Base-by-base conservation (phyloP, 2,888 invertebrate genomes). In the Mesorhabditis spiculigera region DNA sequence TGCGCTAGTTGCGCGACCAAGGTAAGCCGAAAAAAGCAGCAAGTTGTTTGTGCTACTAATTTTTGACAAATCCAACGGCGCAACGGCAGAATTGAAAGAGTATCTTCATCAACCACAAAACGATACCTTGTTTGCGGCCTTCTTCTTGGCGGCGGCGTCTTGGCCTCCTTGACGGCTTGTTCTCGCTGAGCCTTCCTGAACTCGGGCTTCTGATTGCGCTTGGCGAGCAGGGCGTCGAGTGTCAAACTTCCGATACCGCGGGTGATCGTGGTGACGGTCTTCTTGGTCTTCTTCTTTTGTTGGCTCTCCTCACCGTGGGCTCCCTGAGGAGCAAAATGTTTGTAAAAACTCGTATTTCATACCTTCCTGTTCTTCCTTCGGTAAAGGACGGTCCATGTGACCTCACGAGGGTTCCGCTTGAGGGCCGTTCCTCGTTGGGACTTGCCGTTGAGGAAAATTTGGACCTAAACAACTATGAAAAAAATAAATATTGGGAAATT, bases 311-410 rank as follows among this genome's bases (percentile, higher is more conserved):
- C 98, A 86, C 95, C 94, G 86, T 93, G 93, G 63, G 78, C 73
- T 70, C 85, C n/a, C 86, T 85, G 83, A 68, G 62, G 80, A 73
- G 45, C 10, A 43, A n/a, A 43, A 10, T 65, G 13, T 50, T 16
- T 68, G 8, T 45, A 16, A 13, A 13, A n/a, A 61, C 4, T 41
- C 4, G n/a, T n/a, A 6, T 61, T 43, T 41, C 66, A 28, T 74
- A 97, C 97, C 88, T 99, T 99, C 90, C 96, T 97, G 89, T 98
- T 95, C 89, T 98, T 98, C 83, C 98, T 93, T 87, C 98, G 91
- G 91, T 99, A 99, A 70, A 98, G 90, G 62, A 99, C 97, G 67
- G 98, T 99, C 98, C 98, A 99, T 87, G 94, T 95, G 75, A 98
- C 94, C 89, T 97, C 95, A 87, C 98, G 93, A 71, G 98, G 98